Percentiles rank a stretch among this genome's conserved stretches.
Conservation (phyloP, 2,888 invertebrate genomes). For the Hyppa rectilinea region DNA sequence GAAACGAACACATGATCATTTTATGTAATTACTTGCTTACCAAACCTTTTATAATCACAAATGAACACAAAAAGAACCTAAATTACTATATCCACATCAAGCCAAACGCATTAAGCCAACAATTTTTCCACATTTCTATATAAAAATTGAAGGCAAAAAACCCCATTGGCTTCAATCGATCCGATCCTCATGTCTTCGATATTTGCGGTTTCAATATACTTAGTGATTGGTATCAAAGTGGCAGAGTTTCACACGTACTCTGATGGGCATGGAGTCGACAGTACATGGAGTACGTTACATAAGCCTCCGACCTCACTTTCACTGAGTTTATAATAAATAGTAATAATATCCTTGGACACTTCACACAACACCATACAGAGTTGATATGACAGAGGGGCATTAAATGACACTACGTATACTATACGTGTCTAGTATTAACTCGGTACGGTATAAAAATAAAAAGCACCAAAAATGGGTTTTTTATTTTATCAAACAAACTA, state of each 20-base stretch:
- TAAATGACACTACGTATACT: too few species aligned
- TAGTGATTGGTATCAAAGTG: conserved; percentile 66
- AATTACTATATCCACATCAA: conserved; percentile 27
- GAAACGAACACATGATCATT: background rate
- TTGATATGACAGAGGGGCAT: too few species aligned
- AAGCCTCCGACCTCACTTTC: too few species aligned
- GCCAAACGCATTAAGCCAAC: conserved; percentile 14
- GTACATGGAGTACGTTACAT: conserved; percentile 24
- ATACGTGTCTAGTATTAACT: too few species aligned
- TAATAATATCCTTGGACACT: too few species aligned
- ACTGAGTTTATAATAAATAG: too few species aligned
- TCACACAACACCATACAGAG: too few species aligned
- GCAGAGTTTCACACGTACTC: conserved; percentile 69
- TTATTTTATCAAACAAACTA: too few species aligned
- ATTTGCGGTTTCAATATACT: conserved; percentile 70
- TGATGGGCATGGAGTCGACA: conserved; percentile 9
- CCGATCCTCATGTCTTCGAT: conserved; percentile 66
- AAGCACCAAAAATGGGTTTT: too few species aligned
- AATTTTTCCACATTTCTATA: conserved; percentile 56
- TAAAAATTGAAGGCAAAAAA: conserved; percentile 45
- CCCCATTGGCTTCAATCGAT: conserved; percentile 53
- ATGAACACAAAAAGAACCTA: background rate
- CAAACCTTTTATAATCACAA: background rate
- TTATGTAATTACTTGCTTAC: background rate
- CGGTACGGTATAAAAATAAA: too few species aligned